A percentile compares a stretch with the other conserved stretches of the same genome.
Conservation (phyloP, 1,140 invertebrate genomes). For the Kradibia gibbosae region DNA sequence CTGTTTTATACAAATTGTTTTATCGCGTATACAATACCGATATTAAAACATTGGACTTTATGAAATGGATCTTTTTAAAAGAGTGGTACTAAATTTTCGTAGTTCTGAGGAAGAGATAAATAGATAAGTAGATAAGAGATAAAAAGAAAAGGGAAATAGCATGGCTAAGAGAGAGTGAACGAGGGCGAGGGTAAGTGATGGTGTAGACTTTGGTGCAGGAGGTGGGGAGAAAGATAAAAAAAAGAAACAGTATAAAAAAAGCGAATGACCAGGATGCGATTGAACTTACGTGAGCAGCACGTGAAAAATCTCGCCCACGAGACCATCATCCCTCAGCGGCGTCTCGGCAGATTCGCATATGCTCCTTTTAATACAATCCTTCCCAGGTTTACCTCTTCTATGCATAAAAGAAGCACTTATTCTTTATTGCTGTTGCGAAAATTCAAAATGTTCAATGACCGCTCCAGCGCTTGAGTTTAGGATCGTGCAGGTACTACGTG, state of each 20-base stretch:
- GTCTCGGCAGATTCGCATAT: conserved; percentile 71
- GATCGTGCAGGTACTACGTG: neutral
- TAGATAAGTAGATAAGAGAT: neutral
- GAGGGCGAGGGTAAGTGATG: neutral
- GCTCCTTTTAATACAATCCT: conserved; percentile 68
- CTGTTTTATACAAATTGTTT: no score
- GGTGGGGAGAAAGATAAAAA: neutral
- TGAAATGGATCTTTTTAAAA: neutral
- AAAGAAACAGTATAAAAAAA: conserved; percentile 33
- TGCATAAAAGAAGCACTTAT: neutral
- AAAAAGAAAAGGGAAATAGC: neutral
- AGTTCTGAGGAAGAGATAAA: neutral
- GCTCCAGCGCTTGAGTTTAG: neutral
- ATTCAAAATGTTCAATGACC: neutral
- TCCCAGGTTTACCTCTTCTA: conserved; percentile 58
- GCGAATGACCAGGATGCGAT: conserved; percentile 25
- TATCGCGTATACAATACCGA: no score
- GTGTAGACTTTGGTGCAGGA: no score
- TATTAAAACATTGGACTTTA: neutral
- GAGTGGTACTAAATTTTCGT: neutral
- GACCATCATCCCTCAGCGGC: conserved; percentile 69
- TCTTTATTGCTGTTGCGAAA: neutral
- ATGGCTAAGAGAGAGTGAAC: neutral
- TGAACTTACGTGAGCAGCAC: conserved; percentile 71
- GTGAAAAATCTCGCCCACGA: conserved; percentile 72